Base-by-base conservation (phyloP, 1,140 invertebrate genomes). In the Ceratoteleas bidentatus region DNA sequence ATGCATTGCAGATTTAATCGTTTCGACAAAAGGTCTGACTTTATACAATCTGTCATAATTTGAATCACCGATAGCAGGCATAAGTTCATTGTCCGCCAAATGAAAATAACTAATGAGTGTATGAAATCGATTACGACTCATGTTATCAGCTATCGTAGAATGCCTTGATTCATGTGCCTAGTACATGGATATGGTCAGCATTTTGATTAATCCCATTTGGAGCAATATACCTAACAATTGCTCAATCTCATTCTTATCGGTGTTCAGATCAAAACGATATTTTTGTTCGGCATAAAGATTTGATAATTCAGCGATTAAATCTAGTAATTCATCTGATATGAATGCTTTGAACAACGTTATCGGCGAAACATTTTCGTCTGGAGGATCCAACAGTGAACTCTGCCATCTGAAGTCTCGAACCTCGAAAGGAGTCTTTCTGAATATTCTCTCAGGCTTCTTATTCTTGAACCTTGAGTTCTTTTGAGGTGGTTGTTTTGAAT, bases 141-240 rank as follows among this genome's bases (percentile, higher is more conserved):
- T 64, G n/a, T 15, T 64, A 15, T 64, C 47, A 64, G 60, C 47
- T 34, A 64, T 52, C n/a, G 60, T 13, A 57, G 54, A 57, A 57
- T 57, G 34, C 13, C 54, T 57, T 6, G 47, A 8, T 38, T 38
- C 60, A 38, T 64, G 13, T 64, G 45, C 24, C 45, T 32, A 64
- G 16, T 38, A 38, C 36, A 64, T 50, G 45, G 2, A 16, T 52
- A 52, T 14, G 7, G 45, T 8, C n/a, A 32, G 60, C 45, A 64
- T 64, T 34, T 50, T 50, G 2, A 50, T 33, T 36, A 64, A 36
- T 3, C 24, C 60, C 45, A 64, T 64, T 64, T 64, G 60, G n/a
- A 64, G 47, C 33, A 50, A 36, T 64, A 64, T 7, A 64, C 60
- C 60, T 34, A 64, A 64, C 7, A 64, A 52, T 38, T 64, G 24